Evolutionary conservation across 2,797 vertebrate genomes (phyloP), one percentile per base, ranked within the genome.

Genomic region (Bradypodion ventrale): DNA sequence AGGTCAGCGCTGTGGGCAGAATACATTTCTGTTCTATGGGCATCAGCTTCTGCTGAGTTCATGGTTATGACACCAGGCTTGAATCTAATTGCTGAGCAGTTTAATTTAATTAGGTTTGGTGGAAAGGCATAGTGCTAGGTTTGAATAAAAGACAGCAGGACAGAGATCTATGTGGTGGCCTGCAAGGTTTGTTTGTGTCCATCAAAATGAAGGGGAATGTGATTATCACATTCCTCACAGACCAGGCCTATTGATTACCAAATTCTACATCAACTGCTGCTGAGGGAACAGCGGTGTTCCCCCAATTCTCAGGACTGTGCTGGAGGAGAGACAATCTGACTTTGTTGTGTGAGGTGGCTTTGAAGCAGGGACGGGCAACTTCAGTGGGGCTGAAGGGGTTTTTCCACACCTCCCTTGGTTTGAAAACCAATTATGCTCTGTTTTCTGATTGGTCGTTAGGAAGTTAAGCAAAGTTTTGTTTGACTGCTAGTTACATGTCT

Each of bases 1-100:
- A 92, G 83, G 89, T 90, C 87, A 80, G 3, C 74, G 75, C 79
- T 91, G 49, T 82, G 82, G 81, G 88, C 46, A 85, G 62, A 86
- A 87, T 78, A 75, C 32, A 44, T 65, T 81, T 80, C 73, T 0
- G 2, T 77, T 89, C 65, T 78, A 75, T 63, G 77, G 80, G 52
- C 29, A 72, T 83, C 86, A 42, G 3, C 15, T 84, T 56, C 83
- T 86, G 88, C 72, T 73, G 32, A 68, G 83, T 49, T 74, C 90
- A 84, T 87, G 59, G 0, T 87, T 92, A 77, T 83, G 73, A 83
- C 85, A 27, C 32, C 79, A 60, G 29, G 4, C 44, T 68, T 85
- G 52, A 40, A 15, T 81, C 65, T 81, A 75, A 83, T 89, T 32
- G 87, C 79, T 27, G 63, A 85, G 65, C 56, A 7, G 7, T 70